Evolutionary conservation across 2,888 invertebrate species (phyloP), one percentile per base, ranked within the genome.

Genomic region (Neoitamus cyanurus): DNA sequence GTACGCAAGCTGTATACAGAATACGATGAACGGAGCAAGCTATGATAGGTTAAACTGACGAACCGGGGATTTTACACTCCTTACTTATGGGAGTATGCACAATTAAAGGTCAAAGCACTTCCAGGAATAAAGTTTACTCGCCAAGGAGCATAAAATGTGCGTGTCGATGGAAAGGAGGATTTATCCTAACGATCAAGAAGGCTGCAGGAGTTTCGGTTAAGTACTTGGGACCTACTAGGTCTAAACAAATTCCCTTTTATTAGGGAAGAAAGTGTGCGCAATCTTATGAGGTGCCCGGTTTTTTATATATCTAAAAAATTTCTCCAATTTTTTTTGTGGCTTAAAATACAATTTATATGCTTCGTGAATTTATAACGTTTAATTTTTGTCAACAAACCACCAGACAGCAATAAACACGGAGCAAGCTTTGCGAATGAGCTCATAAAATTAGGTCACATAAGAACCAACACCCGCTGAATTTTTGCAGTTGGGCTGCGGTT

Each of bases 401-500:
- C 30, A 70, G 34, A 70, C 77, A 46, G 77, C 77, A 77, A 77
- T 77, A 77, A 77, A 77, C 25, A 5, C 20, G 2, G 9, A 46
- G 20, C 46, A 77, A 25, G 46, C 5, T 42, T 73, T 73, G 36
- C 31, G 31, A 30, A n/a, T 6, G 6, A 70, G 34, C 34, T 70
- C 30, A 42, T 42, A 77, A 77, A 77, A 73, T 42, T 77, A 77
- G 77, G 77, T 77, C 77, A 77, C 46, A 42, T 42, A 20, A 20
- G 46, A 77, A 77, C 77, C 73, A 77, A n/a, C 77, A 77, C 77
- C 77, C 77, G 46, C 36, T 42, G 28, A 77, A 77, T 34, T 73
- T 25, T 70, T 20, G 25, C 25, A 58, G 58, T 58, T 58, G 58
- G 58, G 9, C 58, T 15, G 48, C 20, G 48, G 48, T 20, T n/a